Base-by-base conservation (phyloP, 1,140 invertebrate genomes). In the Zaprionus camerounensis region DNA sequence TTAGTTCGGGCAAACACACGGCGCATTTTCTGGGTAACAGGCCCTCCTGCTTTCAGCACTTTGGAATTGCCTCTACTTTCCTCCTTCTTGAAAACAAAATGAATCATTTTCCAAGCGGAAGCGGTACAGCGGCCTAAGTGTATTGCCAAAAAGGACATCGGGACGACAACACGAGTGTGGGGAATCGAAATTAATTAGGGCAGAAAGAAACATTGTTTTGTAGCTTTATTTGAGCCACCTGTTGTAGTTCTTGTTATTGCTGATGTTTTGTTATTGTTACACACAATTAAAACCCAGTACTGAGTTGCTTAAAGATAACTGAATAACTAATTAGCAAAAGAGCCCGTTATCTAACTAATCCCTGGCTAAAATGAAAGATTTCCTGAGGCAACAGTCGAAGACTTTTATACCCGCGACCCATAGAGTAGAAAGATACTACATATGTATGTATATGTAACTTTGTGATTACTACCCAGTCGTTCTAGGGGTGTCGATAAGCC, bases 71-170 rank as follows among this genome's bases (percentile, higher is more conserved):
- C 41, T 46, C n/a, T 46, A 46, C 41, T 46, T 46, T 44, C 24
- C 41, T 53, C 38, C 24, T 13, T 17, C 44, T 44, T 53, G 51
- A 80, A 75, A 86, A 76, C 78, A 81, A 88, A 88, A 85, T 90
- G 78, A 90, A 90, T 90, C 81, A 90, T 90, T 84, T 90, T 81
- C 75, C 63, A 75, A 85, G 76, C 81, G 85, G 85, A 84, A 90
- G 84, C 81, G 85, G 85, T 90, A 88, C 78, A 71, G 70, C 70
- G 81, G 76, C 72, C 72, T 64, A 24, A 71, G 46, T 55, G 63
- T 15, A 11, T 2, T 34, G 31, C 9, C 31, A 2, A 34, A 3
- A 34, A 34, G 31, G 9, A 34, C 31, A 34, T 11, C 31, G 31
- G 31, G 6, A 34, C 9, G 31, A 34, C 9, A 34, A 9, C 11